Evolutionary conservation across 2,888 invertebrate genomes (phyloP).

Genomic region (Nomada lathburiana): DNA sequence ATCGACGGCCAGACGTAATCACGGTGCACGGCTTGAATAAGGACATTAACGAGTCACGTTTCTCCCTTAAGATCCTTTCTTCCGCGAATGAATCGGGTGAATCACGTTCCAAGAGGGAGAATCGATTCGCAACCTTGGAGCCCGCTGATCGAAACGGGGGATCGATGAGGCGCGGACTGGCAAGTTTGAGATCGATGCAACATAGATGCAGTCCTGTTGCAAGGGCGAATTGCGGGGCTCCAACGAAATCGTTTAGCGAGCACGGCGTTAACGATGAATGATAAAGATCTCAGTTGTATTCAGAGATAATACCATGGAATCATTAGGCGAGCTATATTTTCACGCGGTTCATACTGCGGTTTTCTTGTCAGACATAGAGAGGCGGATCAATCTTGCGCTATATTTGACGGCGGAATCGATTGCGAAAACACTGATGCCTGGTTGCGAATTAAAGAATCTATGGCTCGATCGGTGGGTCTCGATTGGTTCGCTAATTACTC

Average conservation of each 20-base stretch:
- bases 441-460: constrained; percentile 21
- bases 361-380: constrained; percentile 19
- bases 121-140: constrained; percentile 21
- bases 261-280: neutral
- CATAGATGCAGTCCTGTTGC: no score
- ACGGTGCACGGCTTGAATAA: constrained; percentile 48
- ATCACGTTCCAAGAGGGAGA: neutral
- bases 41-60: constrained; percentile 55
- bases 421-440: neutral
- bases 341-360: neutral
- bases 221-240: no score
- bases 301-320: constrained; percentile 2
- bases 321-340: constrained; percentile 16
- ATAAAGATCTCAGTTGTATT: no score
- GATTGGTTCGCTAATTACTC: neutral
- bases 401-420: constrained; percentile 50
- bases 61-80: constrained; percentile 29
- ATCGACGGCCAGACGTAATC: constrained; percentile 64
- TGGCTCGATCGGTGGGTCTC: neutral
- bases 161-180: neutral
- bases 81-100: neutral
- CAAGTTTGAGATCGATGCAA: neutral
- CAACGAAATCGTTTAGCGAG: neutral
- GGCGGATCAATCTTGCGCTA: constrained; percentile 20
- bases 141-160: neutral